These are phyloP conservation scores for Steinernema khuongi DNA, from an alignment of 1,140 invertebrate species.

Conservation along the genomic window DNA sequence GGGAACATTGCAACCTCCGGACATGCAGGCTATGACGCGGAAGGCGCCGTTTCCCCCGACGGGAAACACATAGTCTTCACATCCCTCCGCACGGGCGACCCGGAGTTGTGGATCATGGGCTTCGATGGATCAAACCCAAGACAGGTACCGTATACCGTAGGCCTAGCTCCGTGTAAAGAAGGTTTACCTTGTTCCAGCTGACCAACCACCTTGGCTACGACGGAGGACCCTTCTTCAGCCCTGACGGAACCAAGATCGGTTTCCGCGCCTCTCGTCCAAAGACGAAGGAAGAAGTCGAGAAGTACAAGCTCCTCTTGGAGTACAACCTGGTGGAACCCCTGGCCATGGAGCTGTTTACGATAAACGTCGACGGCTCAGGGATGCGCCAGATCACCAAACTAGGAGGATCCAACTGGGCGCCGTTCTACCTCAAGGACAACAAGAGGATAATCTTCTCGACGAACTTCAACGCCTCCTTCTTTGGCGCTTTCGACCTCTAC, in stretches of 20 bases:
- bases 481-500: conserved; percentile 41
- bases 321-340: conserved; percentile 43
- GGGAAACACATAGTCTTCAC: conserved; percentile 44
- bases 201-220: conserved; percentile 45
- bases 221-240: conserved; percentile 46
- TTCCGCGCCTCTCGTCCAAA: conserved; percentile 46
- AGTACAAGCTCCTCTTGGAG: conserved; percentile 32
- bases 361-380: conserved; percentile 36
- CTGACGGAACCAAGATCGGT: conserved; percentile 42
- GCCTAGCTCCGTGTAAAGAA: too few species aligned
- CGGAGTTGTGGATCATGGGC: conserved; percentile 43
- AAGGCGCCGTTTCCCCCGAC: conserved; percentile 38
- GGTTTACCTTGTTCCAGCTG: conserved; percentile 15
- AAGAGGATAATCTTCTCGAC: conserved; percentile 26
- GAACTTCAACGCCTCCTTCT: conserved; percentile 34
- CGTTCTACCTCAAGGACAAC: conserved; percentile 46
- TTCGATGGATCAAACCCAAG: conserved; percentile 34
- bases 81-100: conserved; percentile 37
- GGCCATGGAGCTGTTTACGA: conserved; percentile 42
- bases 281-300: conserved; percentile 31
- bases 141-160: background rate
- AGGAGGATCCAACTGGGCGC: conserved; percentile 46
- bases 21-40: conserved; percentile 44
- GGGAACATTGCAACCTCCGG: background rate
- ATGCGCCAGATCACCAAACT: conserved; percentile 41